These are phyloP conservation scores for Toxotes jaculatrix DNA, from an alignment of 2,113 vertebrate genomes.

Conservation along the genomic window DNA sequence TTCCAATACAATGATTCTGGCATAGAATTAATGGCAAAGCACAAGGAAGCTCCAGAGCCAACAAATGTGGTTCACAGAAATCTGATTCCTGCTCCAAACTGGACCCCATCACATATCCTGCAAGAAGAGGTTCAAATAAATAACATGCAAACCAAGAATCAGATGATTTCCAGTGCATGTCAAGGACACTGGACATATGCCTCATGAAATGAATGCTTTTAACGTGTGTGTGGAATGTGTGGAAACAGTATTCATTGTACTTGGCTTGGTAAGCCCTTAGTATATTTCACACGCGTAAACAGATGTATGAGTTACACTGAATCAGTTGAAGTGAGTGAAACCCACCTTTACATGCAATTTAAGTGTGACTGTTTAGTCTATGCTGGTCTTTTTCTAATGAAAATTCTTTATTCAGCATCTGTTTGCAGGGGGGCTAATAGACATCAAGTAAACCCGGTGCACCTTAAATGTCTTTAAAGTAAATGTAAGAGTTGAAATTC, in stretches of 20 bases:
- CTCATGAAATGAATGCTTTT: not conserved
- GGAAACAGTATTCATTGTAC: not conserved
- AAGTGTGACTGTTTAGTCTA: no score
- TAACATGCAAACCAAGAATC: not conserved
- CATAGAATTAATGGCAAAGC: slow-evolving; percentile 24
- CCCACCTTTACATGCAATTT: no score
- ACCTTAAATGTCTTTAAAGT: not conserved
- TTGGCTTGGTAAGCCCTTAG: not conserved
- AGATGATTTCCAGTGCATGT: not conserved
- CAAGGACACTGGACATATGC: not conserved
- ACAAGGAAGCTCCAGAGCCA: slow-evolving; percentile 16
- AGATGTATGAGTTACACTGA: no score
- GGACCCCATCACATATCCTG: slow-evolving; percentile 96
- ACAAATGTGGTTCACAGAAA: slow-evolving; percentile 87
- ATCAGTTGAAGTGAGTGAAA: no score
- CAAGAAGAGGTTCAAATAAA: slow-evolving; percentile 17
- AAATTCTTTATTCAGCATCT: no score
- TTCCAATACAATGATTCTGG: slow-evolving; percentile 25
- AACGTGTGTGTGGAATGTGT: not conserved
- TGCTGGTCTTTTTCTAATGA: no score
- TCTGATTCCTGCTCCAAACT: slow-evolving; percentile 97
- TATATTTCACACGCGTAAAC: no score
- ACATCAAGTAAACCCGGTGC: not conserved
- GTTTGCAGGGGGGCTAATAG: no score
- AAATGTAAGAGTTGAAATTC: not conserved